Conservation (phyloP, 1,140 invertebrate species). For the Neodiprion virginianus region DNA sequence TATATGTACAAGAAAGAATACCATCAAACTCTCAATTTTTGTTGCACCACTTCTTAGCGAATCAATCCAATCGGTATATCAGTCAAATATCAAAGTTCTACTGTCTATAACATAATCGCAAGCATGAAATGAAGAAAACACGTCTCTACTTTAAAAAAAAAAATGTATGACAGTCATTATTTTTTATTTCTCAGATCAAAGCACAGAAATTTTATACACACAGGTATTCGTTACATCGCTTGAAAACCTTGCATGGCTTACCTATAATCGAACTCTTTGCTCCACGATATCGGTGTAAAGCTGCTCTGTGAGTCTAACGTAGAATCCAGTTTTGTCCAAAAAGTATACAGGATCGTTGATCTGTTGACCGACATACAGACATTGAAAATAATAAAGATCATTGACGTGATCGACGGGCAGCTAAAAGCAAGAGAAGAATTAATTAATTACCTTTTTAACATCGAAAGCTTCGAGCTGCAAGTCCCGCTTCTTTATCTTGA, state of each 20-base stretch:
- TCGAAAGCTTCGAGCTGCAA: conserved; percentile 83
- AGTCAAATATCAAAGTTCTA: too few relatives aligned
- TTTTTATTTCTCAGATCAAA: too few relatives aligned
- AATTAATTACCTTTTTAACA: conserved; percentile 47
- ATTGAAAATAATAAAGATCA: conserved; percentile 12
- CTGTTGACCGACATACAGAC: conserved; percentile 30
- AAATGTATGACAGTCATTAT: too few relatives aligned
- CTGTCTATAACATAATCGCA: too few relatives aligned
- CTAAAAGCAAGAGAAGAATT: background rate
- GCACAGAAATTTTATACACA: too few relatives aligned
- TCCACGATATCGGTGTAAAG: conserved; percentile 71
- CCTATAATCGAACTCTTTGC: conserved; percentile 68
- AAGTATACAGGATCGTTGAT: conserved; percentile 79
- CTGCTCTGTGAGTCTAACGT: conserved; percentile 70
- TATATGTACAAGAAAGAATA: too few relatives aligned
- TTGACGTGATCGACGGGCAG: conserved; percentile 11
- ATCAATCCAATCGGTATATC: too few relatives aligned
- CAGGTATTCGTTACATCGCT: too few relatives aligned
- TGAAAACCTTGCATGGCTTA: background rate
- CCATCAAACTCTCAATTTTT: too few relatives aligned
- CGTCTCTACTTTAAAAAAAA: too few relatives aligned
- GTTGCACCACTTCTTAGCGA: too few relatives aligned
- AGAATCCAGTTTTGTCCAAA: conserved; percentile 70
- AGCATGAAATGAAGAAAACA: too few relatives aligned
- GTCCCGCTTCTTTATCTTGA: conserved; percentile 88